A percentile compares a stretch with the other conserved stretches of the same genome.
These are phyloP conservation scores for Sebastolobus alascanus DNA, from an alignment of 2,797 vertebrate species.

Conservation along the genomic window DNA sequence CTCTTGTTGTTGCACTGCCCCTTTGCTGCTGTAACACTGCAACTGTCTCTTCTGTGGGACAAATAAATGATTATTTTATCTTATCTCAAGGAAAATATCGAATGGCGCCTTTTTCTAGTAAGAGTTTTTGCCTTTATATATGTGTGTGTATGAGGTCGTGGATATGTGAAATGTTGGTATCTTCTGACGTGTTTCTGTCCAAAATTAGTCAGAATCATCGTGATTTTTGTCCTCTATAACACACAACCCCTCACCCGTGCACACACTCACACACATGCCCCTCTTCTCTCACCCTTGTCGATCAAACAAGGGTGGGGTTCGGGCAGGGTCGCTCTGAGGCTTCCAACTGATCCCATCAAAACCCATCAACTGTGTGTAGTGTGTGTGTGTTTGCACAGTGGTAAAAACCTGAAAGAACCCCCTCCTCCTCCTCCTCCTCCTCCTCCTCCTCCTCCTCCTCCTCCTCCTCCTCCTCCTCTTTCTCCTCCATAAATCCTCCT, in stretches of 20 bases:
- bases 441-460: conserved; percentile 35
- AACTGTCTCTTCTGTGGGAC: neutral
- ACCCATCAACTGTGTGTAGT: conserved; percentile 75
- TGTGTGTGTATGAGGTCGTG: neutral
- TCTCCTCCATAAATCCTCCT: conserved; percentile 67
- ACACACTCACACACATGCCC: conserved; percentile 13
- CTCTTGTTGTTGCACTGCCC: no score
- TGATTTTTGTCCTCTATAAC: neutral
- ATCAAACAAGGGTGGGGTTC: conserved; percentile 81
- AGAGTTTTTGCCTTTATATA: no score
- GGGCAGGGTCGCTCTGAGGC: conserved; percentile 77
- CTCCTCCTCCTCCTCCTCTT: conserved; percentile 21
- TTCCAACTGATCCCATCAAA: conserved; percentile 85
- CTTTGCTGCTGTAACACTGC: no score
- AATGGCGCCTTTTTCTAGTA: neutral
- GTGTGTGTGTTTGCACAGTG: conserved; percentile 79
- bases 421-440: conserved; percentile 31
- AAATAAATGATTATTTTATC: neutral
- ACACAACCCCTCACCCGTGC: neutral
- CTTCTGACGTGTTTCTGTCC: neutral
- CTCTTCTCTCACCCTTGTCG: conserved; percentile 60
- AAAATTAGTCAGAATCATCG: neutral
- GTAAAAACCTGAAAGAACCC: conserved; percentile 79
- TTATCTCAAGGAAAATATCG: neutral
- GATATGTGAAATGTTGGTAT: neutral